Evolutionary conservation across 2,113 vertebrate genomes (phyloP).

Genomic region (Mesembrinibis cayennensis): DNA sequence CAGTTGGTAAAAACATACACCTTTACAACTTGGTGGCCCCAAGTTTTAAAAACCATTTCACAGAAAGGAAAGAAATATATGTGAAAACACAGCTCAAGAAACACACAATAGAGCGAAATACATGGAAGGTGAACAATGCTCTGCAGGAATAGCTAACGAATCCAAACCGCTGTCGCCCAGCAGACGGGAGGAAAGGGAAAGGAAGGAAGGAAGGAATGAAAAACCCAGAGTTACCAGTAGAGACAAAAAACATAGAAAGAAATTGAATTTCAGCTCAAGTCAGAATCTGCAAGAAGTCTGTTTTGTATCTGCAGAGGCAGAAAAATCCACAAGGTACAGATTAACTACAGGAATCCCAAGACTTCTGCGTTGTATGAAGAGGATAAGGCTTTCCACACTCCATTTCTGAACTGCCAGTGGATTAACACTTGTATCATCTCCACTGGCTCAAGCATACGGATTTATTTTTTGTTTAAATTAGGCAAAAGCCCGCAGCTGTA

Average conservation of each 20-base stretch:
- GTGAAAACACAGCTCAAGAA: conserved; percentile 74
- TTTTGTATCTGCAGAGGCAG: not conserved
- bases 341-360: conserved; percentile 15
- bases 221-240: not conserved
- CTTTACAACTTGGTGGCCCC: conserved; percentile 68
- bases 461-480: conserved; percentile 41
- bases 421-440: conserved; percentile 22
- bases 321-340: not conserved
- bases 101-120: conserved; percentile 64
- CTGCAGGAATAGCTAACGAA: conserved; percentile 4
- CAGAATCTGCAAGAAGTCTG: not conserved
- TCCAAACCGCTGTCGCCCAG: not conserved
- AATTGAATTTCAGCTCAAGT: conserved; percentile 9
- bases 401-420: conserved; percentile 30
- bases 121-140: not conserved
- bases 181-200: not conserved
- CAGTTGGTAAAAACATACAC: conserved; percentile 59
- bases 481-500: conserved; percentile 42
- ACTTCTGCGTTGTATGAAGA: conserved; percentile 10
- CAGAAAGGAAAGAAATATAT: conserved; percentile 75
- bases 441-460: not conserved
- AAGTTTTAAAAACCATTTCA: conserved; percentile 75
- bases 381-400: not conserved
- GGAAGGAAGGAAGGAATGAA: not conserved
- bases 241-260: not conserved